These are phyloP conservation scores for Drosophila varians DNA, from an alignment of 1,140 invertebrate genomes.

Conservation along the genomic window DNA sequence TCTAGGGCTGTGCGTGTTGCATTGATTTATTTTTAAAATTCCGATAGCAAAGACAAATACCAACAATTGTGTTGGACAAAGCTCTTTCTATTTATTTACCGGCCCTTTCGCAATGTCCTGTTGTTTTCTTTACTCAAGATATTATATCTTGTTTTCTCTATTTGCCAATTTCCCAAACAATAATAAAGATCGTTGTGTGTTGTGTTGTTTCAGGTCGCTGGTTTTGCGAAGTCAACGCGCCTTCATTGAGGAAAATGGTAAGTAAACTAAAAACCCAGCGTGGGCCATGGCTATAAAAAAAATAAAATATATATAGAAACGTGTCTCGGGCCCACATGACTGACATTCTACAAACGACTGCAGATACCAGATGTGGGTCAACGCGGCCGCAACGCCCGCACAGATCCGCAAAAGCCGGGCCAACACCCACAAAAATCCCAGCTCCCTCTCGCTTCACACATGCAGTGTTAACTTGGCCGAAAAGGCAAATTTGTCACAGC, in stretches of 20 bases:
- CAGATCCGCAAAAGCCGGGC: conserved; percentile 30
- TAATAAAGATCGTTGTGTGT: conserved; percentile 35
- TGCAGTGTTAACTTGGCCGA: conserved; percentile 49
- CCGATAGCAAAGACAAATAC: conserved; percentile 60
- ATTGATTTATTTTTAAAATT: conserved; percentile 78
- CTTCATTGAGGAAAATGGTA: conserved; percentile 82
- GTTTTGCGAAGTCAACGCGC: conserved; percentile 82
- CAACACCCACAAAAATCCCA: conserved; percentile 52
- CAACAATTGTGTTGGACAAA: conserved; percentile 16
- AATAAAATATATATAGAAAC: no score
- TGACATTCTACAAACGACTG: conserved; percentile 40
- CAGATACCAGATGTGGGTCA: conserved; percentile 68
- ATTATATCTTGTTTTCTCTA: conserved; percentile 31
- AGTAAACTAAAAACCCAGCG: conserved; percentile 44
- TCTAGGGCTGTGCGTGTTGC: conserved; percentile 46
- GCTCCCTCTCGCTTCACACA: neutral
- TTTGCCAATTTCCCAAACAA: conserved; percentile 27
- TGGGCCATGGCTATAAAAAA: conserved; percentile 47
- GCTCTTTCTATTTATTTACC: conserved; percentile 1
- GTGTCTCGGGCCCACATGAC: conserved; percentile 63
- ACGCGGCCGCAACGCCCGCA: conserved; percentile 71
- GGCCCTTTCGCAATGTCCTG: conserved; percentile 19
- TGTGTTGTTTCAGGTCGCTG: conserved; percentile 72
- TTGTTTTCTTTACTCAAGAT: conserved; percentile 13
- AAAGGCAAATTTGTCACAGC: conserved; percentile 71